Evolutionary conservation across 2,797 vertebrate species (phyloP).

Genomic region (Dermochelys coriacea): DNA sequence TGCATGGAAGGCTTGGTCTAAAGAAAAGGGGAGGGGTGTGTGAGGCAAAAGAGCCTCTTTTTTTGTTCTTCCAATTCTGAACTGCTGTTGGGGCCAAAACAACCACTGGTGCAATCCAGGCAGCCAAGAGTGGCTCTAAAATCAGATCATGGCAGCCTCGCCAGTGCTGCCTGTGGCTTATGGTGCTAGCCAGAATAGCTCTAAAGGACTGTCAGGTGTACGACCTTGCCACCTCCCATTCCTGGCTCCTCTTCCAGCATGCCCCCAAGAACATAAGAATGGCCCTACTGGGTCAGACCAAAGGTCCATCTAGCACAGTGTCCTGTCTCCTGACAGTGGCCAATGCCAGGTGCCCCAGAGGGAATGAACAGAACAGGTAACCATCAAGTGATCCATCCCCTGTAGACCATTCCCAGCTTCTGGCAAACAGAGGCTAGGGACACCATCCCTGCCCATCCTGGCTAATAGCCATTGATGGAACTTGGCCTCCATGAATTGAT

Average conservation of each 20-base stretch:
- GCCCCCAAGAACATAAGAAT: accelerated
- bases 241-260: accelerated
- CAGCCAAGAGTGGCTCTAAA: background rate
- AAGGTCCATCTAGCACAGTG: no score
- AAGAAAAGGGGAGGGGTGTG: background rate
- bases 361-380: no score
- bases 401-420: no score
- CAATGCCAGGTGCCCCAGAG: no score
- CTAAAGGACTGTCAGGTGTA: background rate
- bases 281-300: no score
- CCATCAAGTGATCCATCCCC: no score
- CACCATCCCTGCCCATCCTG: no score
- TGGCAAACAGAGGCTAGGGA: no score
- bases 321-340: no score
- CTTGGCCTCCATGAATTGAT: no score
- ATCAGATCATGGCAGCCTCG: background rate
- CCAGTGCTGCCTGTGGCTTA: background rate
- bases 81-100: background rate
- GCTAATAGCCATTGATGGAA: no score
- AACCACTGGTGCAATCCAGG: background rate
- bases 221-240: background rate
- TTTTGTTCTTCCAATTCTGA: background rate
- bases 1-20: accelerated
- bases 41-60: accelerated
- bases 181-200: background rate